phyloP scores from a whole-genome alignment of 2,888 invertebrate species.

The Pandemis heparana region DNA sequence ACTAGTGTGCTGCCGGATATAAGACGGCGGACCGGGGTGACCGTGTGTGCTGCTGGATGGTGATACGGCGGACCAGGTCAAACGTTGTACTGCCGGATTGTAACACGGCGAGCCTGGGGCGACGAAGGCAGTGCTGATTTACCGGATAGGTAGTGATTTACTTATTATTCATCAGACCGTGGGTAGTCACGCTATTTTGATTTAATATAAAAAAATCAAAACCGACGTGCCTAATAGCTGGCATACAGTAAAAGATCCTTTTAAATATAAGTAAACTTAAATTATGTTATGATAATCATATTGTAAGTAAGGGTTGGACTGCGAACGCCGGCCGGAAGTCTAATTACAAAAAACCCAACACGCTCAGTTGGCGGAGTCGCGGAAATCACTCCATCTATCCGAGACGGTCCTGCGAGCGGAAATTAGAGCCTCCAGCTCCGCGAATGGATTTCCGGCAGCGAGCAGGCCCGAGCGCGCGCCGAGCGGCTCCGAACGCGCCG shows the following conservation, averaged over 20 bases:
- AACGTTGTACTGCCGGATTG: no score
- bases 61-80: no score
- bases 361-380: conserved; percentile 26
- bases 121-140: no score
- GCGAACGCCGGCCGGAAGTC: conserved; percentile 29
- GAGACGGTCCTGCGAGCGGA: conserved; percentile 57
- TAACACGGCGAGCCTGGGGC: no score
- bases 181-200: no score
- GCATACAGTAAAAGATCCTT: not conserved
- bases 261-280: not conserved
- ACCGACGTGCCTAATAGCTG: no score
- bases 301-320: conserved; percentile 19
- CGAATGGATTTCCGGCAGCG: conserved; percentile 66
- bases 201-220: no score
- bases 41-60: no score
- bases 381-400: conserved; percentile 41
- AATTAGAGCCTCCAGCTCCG: conserved; percentile 65
- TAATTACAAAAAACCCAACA: conserved; percentile 41
- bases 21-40: no score
- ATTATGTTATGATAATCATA: conserved; percentile 5
- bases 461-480: conserved; percentile 25
- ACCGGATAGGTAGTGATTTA: no score
- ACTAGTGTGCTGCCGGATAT: no score
- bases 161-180: no score
- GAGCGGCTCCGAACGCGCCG: conserved; percentile 7